A percentile compares a stretch with the other conserved stretches of the same genome.
phyloP scores from a whole-genome alignment of 2,888 invertebrate genomes.

The Hetaerina titia region DNA sequence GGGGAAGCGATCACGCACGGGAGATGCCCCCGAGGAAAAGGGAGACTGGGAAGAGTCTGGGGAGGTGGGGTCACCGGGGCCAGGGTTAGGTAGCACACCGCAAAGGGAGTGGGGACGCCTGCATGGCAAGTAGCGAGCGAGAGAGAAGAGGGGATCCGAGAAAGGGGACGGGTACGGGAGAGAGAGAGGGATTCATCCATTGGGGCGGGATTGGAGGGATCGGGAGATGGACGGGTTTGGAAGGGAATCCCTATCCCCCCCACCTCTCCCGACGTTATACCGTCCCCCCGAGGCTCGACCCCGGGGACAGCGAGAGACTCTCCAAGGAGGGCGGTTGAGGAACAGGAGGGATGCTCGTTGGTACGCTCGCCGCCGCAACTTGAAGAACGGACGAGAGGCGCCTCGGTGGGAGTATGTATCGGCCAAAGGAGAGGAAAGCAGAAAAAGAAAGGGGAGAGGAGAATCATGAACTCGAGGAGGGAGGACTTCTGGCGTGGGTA shows the following conservation, averaged over 20 bases:
- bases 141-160: neutral
- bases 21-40: conserved; percentile 22
- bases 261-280: too few species aligned
- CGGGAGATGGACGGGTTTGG: conserved; percentile 11
- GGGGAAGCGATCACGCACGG: neutral
- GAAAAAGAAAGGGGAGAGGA: neutral
- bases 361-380: neutral
- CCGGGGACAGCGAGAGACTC: neutral
- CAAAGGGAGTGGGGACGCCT: neutral
- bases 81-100: neutral
- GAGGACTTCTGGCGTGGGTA: neutral
- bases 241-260: neutral
- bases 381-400: neutral
- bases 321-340: conserved; percentile 54
- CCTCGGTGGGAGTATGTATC: neutral
- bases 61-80: neutral
- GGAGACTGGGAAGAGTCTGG: conserved; percentile 32
- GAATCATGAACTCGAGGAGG: neutral
- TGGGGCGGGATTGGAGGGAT: neutral
- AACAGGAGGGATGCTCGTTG: neutral
- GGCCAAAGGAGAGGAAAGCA: neutral
- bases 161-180: neutral
- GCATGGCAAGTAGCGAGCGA: conserved; percentile 1
- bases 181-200: neutral
- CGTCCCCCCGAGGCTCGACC: too few species aligned